Percentiles rank a stretch among this genome's conserved stretches.
phyloP scores from a whole-genome alignment of 2,113 vertebrate genomes.

The Aldabrachelys gigantea region DNA sequence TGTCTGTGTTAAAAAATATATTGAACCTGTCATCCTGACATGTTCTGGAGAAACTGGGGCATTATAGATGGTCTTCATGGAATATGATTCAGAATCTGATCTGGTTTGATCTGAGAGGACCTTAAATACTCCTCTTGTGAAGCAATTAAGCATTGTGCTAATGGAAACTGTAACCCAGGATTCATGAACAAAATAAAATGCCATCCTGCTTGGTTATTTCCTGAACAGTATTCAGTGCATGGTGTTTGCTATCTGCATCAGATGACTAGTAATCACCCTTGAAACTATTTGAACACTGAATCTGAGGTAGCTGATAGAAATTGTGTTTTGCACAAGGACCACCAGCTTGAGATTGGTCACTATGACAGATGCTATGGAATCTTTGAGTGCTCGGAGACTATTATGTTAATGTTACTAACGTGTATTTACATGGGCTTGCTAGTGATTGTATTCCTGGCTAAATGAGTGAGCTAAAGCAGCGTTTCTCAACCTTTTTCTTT shows the following conservation, averaged over 20 bases:
- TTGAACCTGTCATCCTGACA: neutral
- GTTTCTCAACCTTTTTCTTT: no score
- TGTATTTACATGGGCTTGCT: neutral
- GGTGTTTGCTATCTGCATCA: neutral
- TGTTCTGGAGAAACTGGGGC: neutral
- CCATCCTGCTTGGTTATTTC: neutral
- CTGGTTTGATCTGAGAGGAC: neutral
- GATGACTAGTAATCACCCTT: neutral
- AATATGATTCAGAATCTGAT: neutral
- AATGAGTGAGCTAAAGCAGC: neutral
- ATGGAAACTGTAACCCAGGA: neutral
- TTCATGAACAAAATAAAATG: neutral
- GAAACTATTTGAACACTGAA: neutral
- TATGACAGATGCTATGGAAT: neutral
- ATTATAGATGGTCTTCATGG: neutral
- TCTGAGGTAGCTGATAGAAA: neutral
- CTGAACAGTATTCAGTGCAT: neutral
- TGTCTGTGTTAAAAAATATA: rapidly evolving
- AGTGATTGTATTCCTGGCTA: neutral
- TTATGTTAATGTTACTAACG: neutral
- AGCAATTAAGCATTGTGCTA: neutral
- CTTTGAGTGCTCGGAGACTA: neutral
- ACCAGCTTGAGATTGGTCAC: rapidly evolving
- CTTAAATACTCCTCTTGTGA: neutral
- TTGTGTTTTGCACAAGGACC: neutral